Base-by-base conservation (phyloP, 2,888 invertebrate species). In the Aleiodes leptofemur region DNA sequence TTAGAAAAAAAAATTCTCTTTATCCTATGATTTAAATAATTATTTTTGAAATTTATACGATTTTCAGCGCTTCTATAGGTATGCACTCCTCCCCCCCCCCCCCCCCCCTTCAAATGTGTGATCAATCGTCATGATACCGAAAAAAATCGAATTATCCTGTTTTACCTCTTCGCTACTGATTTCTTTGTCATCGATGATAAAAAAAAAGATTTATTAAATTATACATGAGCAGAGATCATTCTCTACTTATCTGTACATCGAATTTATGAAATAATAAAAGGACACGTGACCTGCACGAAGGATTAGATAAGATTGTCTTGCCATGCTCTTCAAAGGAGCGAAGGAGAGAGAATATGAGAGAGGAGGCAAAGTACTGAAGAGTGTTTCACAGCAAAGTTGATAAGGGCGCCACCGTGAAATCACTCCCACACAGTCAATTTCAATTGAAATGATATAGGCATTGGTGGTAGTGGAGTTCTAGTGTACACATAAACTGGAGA, bases 321-420 rank as follows among this genome's bases (percentile, higher is more conserved):
- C 13, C 31, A 34, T 3, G 61, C 31, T 61, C 34, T 64, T 64
- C 13, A 23, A 13, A 64, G 14, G 48, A 48, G 64, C 23, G 69
- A 56, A 29, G n/a, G 53, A 34, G 50, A 31, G 51, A 38, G 38
- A 11, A 8, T 31, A 31, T 53, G 34, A 43, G n/a, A n/a, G 48
- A 56, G 13, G 13, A 48, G 34, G n/a, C 16, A 57, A 56, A 38
- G 34, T 14, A 29, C 4, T 14, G 68, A 16, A 59, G 48, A 69
- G 69, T 56, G 66, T 48, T 16, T 34, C 48, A 64, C 34, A 53
- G 31, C 55, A 9, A 70, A 80, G 84, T 82, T 83, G 82, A 83
- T 84, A 83, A 70, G 78, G 76, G 79, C 79, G 84, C 83, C 83
- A 86, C 85, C 85, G 84, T 85, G 82, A 87, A 88, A 87, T 87